These are phyloP conservation scores for Gyps fulvus DNA, from an alignment of 2,113 vertebrate species.

Conservation along the genomic window DNA sequence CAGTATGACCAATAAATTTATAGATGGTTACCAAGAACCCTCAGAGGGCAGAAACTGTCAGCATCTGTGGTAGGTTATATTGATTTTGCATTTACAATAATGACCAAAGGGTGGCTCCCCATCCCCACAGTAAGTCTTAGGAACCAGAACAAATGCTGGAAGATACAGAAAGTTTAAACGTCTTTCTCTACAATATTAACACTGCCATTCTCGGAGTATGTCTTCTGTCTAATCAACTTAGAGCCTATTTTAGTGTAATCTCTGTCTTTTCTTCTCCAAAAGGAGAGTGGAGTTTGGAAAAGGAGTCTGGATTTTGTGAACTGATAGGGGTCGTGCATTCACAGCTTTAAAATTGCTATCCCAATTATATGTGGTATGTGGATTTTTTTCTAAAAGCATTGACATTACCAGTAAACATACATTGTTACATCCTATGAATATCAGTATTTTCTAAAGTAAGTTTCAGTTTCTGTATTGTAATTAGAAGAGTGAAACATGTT, in stretches of 20 bases:
- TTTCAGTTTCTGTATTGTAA: background rate
- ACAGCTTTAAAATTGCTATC: background rate
- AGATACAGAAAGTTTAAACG: background rate
- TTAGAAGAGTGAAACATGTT: background rate
- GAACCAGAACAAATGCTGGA: background rate
- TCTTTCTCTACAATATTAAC: background rate
- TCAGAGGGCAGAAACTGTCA: background rate
- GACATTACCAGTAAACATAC: background rate
- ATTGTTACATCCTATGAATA: background rate
- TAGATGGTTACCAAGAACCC: background rate
- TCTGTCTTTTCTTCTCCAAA: background rate
- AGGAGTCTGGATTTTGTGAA: background rate
- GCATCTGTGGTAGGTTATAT: background rate
- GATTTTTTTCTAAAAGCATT: background rate
- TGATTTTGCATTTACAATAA: slow-evolving; percentile 26
- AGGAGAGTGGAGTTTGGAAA: background rate
- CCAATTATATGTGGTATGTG: background rate
- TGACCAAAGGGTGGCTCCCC: slow-evolving; percentile 42
- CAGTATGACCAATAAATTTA: background rate
- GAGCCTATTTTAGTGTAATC: background rate
- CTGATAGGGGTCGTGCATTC: background rate
- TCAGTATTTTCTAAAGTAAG: background rate
- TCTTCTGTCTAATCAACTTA: background rate
- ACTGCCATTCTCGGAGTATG: background rate
- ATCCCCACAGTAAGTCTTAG: background rate